A percentile compares a stretch with the other conserved stretches of the same genome.
Conservation (phyloP, 2,113 vertebrate species). For the Fregata magnificens region DNA sequence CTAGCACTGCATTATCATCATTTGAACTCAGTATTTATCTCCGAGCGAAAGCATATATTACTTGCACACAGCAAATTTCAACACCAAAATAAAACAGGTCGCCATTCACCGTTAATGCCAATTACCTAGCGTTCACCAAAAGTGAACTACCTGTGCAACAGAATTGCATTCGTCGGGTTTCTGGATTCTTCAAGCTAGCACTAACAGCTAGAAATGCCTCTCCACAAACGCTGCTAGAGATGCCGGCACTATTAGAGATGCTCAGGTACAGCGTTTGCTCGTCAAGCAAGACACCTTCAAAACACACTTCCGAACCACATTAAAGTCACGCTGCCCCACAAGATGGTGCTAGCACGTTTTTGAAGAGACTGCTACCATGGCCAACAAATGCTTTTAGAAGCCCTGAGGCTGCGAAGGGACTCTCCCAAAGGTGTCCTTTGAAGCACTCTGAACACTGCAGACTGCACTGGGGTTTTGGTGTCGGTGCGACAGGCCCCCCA, state of each 20-base stretch:
- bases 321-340: background rate
- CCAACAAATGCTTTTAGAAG: background rate
- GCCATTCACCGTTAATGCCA: background rate
- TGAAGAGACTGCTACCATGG: background rate
- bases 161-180: fast-evolving
- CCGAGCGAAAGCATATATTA: fast-evolving
- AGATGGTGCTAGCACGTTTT: background rate
- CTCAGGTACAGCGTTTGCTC: fast-evolving
- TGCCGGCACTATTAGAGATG: background rate
- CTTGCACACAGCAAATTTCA: background rate
- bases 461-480: background rate
- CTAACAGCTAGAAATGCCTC: background rate
- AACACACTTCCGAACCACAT: too few relatives aligned
- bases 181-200: background rate
- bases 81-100: background rate
- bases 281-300: background rate
- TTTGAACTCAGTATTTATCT: background rate
- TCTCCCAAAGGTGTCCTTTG: background rate
- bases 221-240: background rate
- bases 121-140: background rate
- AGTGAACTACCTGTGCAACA: too few relatives aligned
- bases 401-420: background rate
- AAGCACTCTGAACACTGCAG: background rate
- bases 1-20: background rate
- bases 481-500: fast-evolving